Evolutionary conservation across 2,888 invertebrate genomes (phyloP).

Genomic region (Hemistola chrysoprasaria): DNA sequence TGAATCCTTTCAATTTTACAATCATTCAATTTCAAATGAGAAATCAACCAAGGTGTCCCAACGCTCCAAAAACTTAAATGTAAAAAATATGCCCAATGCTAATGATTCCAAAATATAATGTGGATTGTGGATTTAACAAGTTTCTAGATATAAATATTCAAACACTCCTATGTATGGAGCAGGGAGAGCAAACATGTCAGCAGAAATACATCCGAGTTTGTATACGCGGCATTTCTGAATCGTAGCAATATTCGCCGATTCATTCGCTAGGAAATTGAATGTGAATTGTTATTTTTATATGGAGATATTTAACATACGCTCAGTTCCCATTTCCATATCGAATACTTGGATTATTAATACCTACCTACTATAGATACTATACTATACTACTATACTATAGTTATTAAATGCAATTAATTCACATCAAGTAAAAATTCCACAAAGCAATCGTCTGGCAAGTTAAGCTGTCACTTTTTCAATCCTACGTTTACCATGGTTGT

Average conservation of each 20-base stretch:
- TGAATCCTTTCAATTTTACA: too few relatives aligned
- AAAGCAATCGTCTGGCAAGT: slow-evolving; percentile 49
- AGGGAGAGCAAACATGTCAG: slow-evolving; percentile 13
- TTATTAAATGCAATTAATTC: slow-evolving; percentile 4
- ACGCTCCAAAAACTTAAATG: too few relatives aligned
- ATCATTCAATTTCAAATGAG: too few relatives aligned
- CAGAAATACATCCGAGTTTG: slow-evolving; percentile 18
- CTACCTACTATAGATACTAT: too few relatives aligned
- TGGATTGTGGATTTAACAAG: not conserved
- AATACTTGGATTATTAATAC: slow-evolving; percentile 25
- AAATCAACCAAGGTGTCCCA: too few relatives aligned
- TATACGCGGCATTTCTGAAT: slow-evolving; percentile 28
- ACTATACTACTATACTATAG: too few relatives aligned
- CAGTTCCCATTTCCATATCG: slow-evolving; percentile 12
- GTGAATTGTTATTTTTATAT: slow-evolving; percentile 51
- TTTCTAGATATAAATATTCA: slow-evolving; percentile 1
- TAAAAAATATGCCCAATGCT: too few relatives aligned
- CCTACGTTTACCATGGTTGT: slow-evolving; percentile 14
- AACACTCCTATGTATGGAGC: too few relatives aligned
- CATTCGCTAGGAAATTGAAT: slow-evolving; percentile 42
- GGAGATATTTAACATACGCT: slow-evolving; percentile 17
- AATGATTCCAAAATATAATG: too few relatives aligned
- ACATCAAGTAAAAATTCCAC: slow-evolving; percentile 1
- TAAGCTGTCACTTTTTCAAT: slow-evolving; percentile 35
- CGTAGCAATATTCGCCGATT: slow-evolving; percentile 40